Evolutionary conservation across 2,888 invertebrate genomes (phyloP), one percentile per base, ranked within the genome.

Genomic region (Tyria jacobaeae): DNA sequence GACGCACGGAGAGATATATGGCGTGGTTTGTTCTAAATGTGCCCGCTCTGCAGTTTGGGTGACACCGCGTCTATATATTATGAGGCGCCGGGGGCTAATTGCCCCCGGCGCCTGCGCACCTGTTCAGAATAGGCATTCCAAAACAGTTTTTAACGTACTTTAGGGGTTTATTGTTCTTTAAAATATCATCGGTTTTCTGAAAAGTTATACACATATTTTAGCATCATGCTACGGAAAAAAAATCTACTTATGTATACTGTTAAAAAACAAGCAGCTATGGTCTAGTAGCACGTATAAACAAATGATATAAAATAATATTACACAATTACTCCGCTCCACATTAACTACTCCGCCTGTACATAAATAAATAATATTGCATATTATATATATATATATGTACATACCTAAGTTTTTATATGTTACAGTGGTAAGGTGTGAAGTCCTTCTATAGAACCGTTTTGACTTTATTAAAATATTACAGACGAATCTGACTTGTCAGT

Each of bases 1-100:
- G 89, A 86, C 89, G 91, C 87, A 88, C 81, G 84, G 89, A 89
- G 91, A 92, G 92, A 93, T 88, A 89, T 92, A 93, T 92, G 89
- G 90, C 85, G 82, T 81, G 88, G 89, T 89, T 89, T 87, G 90
- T 90, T 92, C 90, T 90, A 92, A 91, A 91, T 90, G 88, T 83
- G 89, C 88, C 82, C 78, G 83, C 85, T 85, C 76, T 74, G 80
- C 75, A 78, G 82, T 80, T 82, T 73, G 81, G 83, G 79, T 83
- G 86, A 84, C 86, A 81, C 80, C 73, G 71, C 72, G 75, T 75
- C 85, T 85, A 86, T 88, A 88, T 87, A 86, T 87, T 86, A 88
- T 70, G 71, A 78, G 85, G 83, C 85, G 86, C 83, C 81, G 77
- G 80, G 57, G 79, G 82, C 87, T n/a, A 90, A 89, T 89, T 89